A percentile compares a stretch with the other conserved stretches of the same genome.
Evolutionary conservation across 2,888 invertebrate species (phyloP).

Genomic region (Clivina fossor): DNA sequence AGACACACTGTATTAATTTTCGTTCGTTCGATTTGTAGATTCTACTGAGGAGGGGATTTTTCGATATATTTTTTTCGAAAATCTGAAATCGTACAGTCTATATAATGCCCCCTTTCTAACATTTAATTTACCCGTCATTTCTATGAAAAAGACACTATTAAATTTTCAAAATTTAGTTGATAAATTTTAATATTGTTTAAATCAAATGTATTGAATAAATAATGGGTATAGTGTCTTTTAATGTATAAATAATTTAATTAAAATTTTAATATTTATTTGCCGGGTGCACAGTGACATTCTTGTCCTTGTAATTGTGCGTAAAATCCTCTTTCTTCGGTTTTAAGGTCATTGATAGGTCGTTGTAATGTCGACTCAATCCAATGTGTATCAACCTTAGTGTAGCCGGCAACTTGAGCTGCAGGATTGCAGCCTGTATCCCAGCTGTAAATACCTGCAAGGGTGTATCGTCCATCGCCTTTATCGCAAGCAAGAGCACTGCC

Average conservation of each 20-base stretch:
- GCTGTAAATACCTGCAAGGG: slow-evolving; percentile 73
- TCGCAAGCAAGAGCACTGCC: slow-evolving; percentile 83
- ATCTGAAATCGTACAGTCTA: slow-evolving; percentile 12
- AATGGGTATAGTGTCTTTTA: too few relatives aligned
- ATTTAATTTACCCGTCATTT: too few relatives aligned
- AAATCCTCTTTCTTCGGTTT: slow-evolving; percentile 44
- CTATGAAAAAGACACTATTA: too few relatives aligned
- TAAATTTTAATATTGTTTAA: too few relatives aligned
- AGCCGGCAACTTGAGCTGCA: slow-evolving; percentile 52
- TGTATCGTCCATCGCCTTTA: slow-evolving; percentile 66
- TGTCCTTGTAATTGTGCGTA: slow-evolving; percentile 11
- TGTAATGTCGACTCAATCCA: slow-evolving; percentile 53
- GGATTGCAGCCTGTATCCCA: slow-evolving; percentile 70
- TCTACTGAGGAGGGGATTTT: too few relatives aligned
- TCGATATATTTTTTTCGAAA: slow-evolving; percentile 1
- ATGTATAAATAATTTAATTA: too few relatives aligned
- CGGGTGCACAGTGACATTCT: slow-evolving; percentile 27
- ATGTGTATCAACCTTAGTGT: slow-evolving; percentile 52
- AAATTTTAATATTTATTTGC: slow-evolving; percentile 13
- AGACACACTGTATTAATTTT: too few relatives aligned
- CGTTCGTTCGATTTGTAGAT: slow-evolving; percentile 12
- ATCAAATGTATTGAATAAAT: too few relatives aligned
- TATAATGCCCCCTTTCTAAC: too few relatives aligned
- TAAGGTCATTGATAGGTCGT: slow-evolving; percentile 50
- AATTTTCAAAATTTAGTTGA: too few relatives aligned